Percentiles rank a stretch among this genome's conserved stretches.
These are phyloP conservation scores for Pangasius mekongensis DNA, from an alignment of 2,797 vertebrate species.

Conservation along the genomic window DNA sequence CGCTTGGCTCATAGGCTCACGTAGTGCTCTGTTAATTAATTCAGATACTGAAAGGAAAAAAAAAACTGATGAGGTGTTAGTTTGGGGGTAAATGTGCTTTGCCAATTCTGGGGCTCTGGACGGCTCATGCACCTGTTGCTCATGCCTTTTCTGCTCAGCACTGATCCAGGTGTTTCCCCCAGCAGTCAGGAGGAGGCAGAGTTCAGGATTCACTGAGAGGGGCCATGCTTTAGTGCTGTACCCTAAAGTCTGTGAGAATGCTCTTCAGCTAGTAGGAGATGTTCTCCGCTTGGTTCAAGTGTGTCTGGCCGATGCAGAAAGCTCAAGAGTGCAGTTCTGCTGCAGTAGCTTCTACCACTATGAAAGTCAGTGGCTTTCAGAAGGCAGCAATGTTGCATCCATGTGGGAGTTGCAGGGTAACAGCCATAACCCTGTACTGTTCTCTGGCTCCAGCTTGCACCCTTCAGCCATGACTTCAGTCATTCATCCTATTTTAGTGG, in stretches of 20 bases:
- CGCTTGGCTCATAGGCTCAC: too few relatives aligned
- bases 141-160: conserved; percentile 87
- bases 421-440: too few relatives aligned
- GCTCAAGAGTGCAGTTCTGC: not conserved
- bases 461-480: too few relatives aligned
- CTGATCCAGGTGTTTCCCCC: conserved; percentile 97
- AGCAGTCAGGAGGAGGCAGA: conserved; percentile 77
- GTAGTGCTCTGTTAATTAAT: too few relatives aligned
- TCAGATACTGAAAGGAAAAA: too few relatives aligned
- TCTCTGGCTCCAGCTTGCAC: too few relatives aligned
- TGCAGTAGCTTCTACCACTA: not conserved
- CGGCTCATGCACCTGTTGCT: conserved; percentile 87
- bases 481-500: too few relatives aligned
- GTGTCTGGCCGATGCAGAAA: not conserved
- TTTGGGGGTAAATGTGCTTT: too few relatives aligned
- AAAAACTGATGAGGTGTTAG: too few relatives aligned
- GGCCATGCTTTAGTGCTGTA: too few relatives aligned
- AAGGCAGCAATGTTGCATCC: not conserved
- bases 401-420: too few relatives aligned
- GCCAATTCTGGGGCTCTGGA: conserved; percentile 87
- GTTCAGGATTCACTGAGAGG: too few relatives aligned
- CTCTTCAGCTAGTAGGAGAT: not conserved
- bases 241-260: not conserved
- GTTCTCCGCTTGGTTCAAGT: not conserved
- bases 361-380: not conserved